Evolutionary conservation across 2,797 vertebrate genomes (phyloP).

Genomic region (Phoeniculus purpureus): DNA sequence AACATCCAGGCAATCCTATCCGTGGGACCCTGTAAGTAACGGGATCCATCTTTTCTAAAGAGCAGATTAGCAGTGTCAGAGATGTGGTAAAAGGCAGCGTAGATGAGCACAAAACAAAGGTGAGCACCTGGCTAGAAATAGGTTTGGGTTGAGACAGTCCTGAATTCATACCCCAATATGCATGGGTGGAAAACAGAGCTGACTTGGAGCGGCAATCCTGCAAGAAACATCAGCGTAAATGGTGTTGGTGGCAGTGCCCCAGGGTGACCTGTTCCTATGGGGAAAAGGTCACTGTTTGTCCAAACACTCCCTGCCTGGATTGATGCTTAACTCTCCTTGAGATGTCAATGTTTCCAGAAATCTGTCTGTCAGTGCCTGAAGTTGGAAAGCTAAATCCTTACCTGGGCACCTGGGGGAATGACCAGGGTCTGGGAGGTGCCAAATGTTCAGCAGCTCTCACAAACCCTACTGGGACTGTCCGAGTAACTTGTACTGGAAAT

Average conservation of each 20-base stretch:
- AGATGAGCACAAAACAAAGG: not conserved
- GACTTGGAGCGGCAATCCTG: not conserved
- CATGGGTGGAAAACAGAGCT: not conserved
- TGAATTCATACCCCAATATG: rapidly evolving
- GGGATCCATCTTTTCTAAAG: not conserved
- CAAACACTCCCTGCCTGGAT: not conserved
- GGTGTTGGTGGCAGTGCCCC: not conserved
- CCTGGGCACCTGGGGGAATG: not conserved
- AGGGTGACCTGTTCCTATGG: rapidly evolving
- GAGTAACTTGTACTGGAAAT: not conserved
- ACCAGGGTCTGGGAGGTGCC: not conserved
- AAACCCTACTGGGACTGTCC: not conserved
- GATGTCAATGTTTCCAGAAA: not conserved
- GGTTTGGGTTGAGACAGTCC: not conserved
- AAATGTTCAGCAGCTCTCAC: not conserved
- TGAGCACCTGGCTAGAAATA: not conserved
- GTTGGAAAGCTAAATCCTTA: not conserved
- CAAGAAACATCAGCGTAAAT: not conserved
- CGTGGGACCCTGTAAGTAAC: not conserved
- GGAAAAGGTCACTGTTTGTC: not conserved
- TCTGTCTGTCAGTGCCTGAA: not conserved
- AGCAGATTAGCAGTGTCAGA: not conserved
- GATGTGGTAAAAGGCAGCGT: not conserved
- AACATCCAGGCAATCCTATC: not conserved
- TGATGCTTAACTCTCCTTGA: not conserved